A percentile compares a stretch with the other conserved stretches of the same genome.
phyloP scores from a whole-genome alignment of 2,113 vertebrate genomes.

The Asarcornis scutulata region DNA sequence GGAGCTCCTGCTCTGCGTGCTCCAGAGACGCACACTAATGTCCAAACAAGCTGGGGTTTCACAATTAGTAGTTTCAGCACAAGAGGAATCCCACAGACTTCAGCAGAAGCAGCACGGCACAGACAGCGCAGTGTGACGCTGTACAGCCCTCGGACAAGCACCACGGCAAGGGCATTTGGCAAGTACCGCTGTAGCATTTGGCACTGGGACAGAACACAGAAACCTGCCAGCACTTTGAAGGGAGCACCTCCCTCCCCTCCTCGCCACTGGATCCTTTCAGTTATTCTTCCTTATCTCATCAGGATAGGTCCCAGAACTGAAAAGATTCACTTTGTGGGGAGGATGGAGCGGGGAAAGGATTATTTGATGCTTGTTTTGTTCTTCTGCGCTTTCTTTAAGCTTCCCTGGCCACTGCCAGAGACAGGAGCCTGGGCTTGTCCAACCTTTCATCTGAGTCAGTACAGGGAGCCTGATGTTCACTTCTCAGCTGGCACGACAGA shows the following conservation, averaged over 20 bases:
- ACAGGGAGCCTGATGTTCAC: not conserved
- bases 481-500: not conserved
- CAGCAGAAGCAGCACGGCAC: not conserved
- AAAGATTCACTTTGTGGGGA: not conserved
- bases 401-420: not conserved
- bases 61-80: not conserved
- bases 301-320: not conserved
- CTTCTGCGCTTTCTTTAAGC: not conserved
- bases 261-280: not conserved
- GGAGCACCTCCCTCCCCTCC: not conserved
- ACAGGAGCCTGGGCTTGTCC: slow-evolving; percentile 32
- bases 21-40: rapidly evolving
- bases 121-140: not conserved
- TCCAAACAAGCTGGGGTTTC: not conserved
- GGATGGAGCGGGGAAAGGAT: not conserved
- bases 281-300: not conserved
- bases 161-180: not conserved
- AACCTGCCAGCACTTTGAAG: not conserved
- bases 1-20: not conserved
- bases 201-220: not conserved
- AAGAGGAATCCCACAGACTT: not conserved
- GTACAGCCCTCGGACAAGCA: not conserved
- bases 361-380: not conserved
- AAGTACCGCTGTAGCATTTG: not conserved
- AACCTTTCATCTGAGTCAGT: slow-evolving; percentile 23